These are phyloP conservation scores for Orycteropus afer DNA, from an alignment of 2,113 vertebrate species.

Conservation along the genomic window DNA sequence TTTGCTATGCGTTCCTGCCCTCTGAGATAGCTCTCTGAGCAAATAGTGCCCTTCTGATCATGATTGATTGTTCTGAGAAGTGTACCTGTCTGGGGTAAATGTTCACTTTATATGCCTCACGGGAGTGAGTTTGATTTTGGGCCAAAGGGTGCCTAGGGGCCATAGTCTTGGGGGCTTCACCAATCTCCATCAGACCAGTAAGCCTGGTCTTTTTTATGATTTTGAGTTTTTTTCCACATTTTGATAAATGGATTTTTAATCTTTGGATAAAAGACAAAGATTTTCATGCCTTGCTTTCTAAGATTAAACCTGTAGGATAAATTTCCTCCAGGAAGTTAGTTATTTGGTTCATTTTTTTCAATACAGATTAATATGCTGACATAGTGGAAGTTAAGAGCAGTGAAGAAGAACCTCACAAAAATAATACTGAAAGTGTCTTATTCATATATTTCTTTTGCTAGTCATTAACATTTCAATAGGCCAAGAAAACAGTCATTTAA, in stretches of 20 bases:
- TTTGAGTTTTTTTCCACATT: too few species aligned
- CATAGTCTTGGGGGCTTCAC: too few species aligned
- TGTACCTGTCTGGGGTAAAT: too few species aligned
- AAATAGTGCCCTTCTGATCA: too few species aligned
- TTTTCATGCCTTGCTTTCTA: constrained; percentile 47
- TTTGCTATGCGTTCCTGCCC: too few species aligned
- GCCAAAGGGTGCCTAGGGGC: too few species aligned
- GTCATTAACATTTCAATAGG: constrained; percentile 24
- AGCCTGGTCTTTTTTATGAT: too few species aligned
- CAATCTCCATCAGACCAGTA: too few species aligned
- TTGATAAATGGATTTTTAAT: constrained; percentile 31
- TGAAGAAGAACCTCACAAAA: constrained; percentile 31
- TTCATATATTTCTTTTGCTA: constrained; percentile 1
- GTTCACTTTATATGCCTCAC: too few species aligned
- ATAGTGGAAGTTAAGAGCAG: constrained; percentile 32
- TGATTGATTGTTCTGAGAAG: too few species aligned
- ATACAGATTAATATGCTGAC: constrained; percentile 31
- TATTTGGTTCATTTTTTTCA: constrained; percentile 52
- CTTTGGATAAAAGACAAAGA: background rate
- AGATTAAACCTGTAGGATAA: constrained; percentile 25
- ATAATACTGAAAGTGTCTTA: background rate
- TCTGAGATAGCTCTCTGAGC: too few species aligned
- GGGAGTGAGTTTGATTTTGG: too few species aligned
- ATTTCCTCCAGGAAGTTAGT: constrained; percentile 53
- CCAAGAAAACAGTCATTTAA: constrained; percentile 4